phyloP scores from a whole-genome alignment of 1,140 invertebrate species.

The Bombus picipes region DNA sequence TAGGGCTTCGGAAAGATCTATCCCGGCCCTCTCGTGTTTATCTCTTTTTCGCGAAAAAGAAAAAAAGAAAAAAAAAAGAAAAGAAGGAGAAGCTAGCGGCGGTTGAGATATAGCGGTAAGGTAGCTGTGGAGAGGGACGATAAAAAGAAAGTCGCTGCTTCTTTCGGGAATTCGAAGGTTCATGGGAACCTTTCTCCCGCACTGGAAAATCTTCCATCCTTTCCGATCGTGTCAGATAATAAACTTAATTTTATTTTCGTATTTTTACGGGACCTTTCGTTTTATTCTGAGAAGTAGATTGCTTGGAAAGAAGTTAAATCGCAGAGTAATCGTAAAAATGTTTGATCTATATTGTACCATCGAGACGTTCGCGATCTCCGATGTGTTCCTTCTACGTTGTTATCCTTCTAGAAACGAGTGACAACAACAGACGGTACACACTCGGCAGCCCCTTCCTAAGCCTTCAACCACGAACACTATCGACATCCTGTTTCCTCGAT shows the following conservation, averaged over 20 bases:
- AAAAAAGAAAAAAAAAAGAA: not conserved
- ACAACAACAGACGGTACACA: conserved; percentile 23
- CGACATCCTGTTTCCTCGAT: conserved; percentile 43
- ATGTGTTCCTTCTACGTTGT: not conserved
- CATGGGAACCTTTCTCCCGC: not conserved
- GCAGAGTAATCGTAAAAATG: not conserved
- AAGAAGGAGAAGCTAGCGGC: not conserved
- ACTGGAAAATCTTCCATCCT: not conserved
- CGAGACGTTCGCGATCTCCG: not conserved
- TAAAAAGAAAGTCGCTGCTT: conserved; percentile 1
- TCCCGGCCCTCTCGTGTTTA: conserved; percentile 27
- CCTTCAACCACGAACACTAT: conserved; percentile 24
- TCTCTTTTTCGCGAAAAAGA: conserved; percentile 27
- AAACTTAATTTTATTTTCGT: not conserved
- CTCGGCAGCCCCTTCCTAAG: not conserved
- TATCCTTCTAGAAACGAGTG: not conserved
- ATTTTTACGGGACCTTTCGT: too few species aligned
- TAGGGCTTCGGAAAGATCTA: conserved; percentile 60
- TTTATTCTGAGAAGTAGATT: not conserved
- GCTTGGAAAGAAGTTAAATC: not conserved
- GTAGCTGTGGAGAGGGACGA: conserved; percentile 7
- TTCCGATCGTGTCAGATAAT: not conserved
- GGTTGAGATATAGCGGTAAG: not conserved
- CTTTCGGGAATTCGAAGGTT: conserved; percentile 19
- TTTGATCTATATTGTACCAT: too few species aligned